phyloP scores from a whole-genome alignment of 2,797 vertebrate species.

The Odontamblyopus rebecca region DNA sequence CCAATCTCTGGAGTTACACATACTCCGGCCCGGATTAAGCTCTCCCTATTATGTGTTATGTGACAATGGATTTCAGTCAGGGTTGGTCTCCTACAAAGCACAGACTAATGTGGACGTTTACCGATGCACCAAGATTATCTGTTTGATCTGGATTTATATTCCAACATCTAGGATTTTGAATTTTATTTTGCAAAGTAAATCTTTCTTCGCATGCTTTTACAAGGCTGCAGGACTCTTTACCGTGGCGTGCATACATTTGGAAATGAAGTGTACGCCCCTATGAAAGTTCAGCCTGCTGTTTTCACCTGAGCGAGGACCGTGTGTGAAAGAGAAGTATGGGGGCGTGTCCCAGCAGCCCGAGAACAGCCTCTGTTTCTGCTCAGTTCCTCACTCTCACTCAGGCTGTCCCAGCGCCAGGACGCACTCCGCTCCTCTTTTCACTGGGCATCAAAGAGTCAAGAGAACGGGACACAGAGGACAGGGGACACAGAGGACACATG shows the following conservation, averaged over 20 bases:
- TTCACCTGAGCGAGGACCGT: slow-evolving; percentile 1
- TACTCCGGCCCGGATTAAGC: slow-evolving; percentile 34
- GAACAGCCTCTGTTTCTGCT: background rate
- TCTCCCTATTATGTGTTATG: slow-evolving; percentile 22
- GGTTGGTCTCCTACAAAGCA: background rate
- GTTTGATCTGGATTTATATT: slow-evolving; percentile 1
- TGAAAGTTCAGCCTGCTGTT: background rate
- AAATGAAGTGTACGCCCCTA: background rate
- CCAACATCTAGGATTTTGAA: too few relatives aligned
- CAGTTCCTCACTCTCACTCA: slow-evolving; percentile 6
- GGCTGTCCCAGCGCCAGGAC: background rate
- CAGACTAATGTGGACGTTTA: background rate
- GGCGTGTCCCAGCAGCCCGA: slow-evolving; percentile 3
- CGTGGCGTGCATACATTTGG: background rate
- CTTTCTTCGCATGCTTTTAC: background rate
- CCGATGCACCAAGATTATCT: slow-evolving; percentile 1
- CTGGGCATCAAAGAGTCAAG: background rate
- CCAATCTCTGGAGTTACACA: slow-evolving; percentile 35
- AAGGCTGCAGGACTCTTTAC: background rate
- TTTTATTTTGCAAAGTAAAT: too few relatives aligned
- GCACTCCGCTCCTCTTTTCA: background rate
- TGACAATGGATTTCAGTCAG: slow-evolving; percentile 46
- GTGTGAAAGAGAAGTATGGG: slow-evolving; percentile 1
- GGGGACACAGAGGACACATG: background rate
- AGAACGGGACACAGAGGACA: background rate